Base-by-base conservation (phyloP, 2,888 invertebrate species). In the Erpobdella octoculata region DNA sequence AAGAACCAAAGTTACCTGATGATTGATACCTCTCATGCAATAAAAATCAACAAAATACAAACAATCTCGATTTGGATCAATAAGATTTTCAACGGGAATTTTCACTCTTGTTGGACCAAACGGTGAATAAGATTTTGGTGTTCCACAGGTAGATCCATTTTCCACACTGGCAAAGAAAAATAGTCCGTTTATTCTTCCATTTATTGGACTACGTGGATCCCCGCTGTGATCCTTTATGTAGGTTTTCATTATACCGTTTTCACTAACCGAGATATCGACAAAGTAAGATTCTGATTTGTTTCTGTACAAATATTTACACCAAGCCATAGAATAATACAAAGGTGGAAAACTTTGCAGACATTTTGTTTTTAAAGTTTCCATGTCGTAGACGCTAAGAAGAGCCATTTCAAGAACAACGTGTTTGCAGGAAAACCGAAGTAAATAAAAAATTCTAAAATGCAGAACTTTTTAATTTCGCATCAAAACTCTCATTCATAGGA, bases 1-100 rank as follows among this genome's bases (percentile, higher is more conserved):
- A 41, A 73, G 6, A 8, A 73, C 73, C 31, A 73, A 21, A 8
- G 73, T 73, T 31, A 73, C 71, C 41, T 73, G 66, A 21, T 73
- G 73, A 9, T 9, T 33, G n/a, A n/a, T 18, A n/a, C 41, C 68
- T 8, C 61, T 15, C 72, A 69, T 69, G 62, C 72, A 72, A 31
- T 69, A 72, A 66, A 69, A 72, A 59, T 72, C 72, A 5, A 69
- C 58, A 33, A 72, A 72, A 41, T 72, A 72, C 37, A 72, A 36
- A 33, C 69, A 69, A 31, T 35, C n/a, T n/a, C n/a, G 8, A n/a
- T 62, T 18, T 8, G 35, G 33, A 62, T 62, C 33, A 9, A 70
- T n/a, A 2, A 70, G n/a, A 6, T 36, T 9, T 4, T 59, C 18
- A 15, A n/a, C 37, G 18, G 59, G 59, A 35, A 70, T 59, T 15